Base-by-base conservation (phyloP, 2,888 invertebrate genomes). In the Dysmachus trigonus region DNA sequence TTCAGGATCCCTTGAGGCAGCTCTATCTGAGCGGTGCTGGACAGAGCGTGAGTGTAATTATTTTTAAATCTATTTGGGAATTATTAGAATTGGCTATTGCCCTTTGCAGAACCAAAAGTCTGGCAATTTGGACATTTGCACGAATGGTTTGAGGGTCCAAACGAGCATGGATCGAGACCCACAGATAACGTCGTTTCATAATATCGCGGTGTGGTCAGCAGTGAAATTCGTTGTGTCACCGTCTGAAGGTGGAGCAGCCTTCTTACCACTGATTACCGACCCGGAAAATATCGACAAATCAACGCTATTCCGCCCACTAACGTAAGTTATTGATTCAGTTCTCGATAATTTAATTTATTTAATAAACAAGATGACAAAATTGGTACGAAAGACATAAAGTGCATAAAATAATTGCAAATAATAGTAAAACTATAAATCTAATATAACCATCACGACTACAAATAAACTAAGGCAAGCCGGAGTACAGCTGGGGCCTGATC, bases 121-220 rank as follows among this genome's bases (percentile, higher is more conserved):
- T 2, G 92, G 92, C 5, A 89, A 88, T 33, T 88, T 92, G 87
- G 92, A 92, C 86, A 92, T 92, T 72, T 85, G 85, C 35, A 33
- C 85, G 22, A 85, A 74, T 33, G 96, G 96, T 27, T 92, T 96
- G n/a, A 94, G 95, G 91, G 95, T 96, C n/a, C 93, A 94, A 90
- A 94, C 94, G 89, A 94, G 94, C 90, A 85, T 86, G 41, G 94
- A 94, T 33, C 93, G 94, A 35, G 94, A 95, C 88, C 90, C 94
- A 90, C 83, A 94, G 89, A 91, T 96, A 84, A 97, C 97, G 90
- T 96, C 97, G 1, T 98, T 97, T 90, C 96, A 97, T 27, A 96
- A 97, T 74, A 98, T 98, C 91, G 97, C 97, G 1, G 97, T 98
- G 1, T 98, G 98, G 98, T 97, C 97, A 22, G 97, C 97, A 0